Percentiles rank a stretch among this genome's conserved stretches.
These are phyloP conservation scores for Saguinus imperator DNA, from an alignment of 2,113 vertebrate species.

Conservation along the genomic window DNA sequence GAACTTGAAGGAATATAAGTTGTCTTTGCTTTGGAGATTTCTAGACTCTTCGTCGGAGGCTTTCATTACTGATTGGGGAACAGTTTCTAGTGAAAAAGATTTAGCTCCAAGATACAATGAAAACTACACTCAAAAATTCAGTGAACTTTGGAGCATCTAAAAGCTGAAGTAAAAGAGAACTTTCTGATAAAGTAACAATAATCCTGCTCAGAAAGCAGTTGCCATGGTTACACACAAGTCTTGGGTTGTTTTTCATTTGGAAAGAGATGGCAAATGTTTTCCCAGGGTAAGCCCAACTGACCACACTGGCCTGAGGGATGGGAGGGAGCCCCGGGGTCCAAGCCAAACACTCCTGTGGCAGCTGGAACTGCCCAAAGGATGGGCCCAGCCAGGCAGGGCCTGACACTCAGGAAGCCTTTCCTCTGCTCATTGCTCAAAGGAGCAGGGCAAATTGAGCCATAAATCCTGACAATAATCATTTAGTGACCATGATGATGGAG, in stretches of 20 bases:
- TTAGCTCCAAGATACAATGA: conserved; percentile 33
- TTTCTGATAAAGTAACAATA: conserved; percentile 62
- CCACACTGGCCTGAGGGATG: background rate
- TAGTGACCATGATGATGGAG: rapidly evolving
- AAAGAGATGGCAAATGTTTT: background rate
- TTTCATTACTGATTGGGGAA: background rate
- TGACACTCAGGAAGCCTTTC: background rate
- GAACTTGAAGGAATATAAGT: background rate
- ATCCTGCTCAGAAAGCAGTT: conserved; percentile 54
- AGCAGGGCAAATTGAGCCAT: background rate
- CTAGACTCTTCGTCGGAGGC: background rate
- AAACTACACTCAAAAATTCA: conserved; percentile 46
- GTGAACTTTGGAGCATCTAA: conserved; percentile 7
- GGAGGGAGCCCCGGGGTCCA: too few species aligned
- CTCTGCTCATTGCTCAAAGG: too few species aligned
- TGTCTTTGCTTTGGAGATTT: background rate
- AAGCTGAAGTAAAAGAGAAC: conserved; percentile 56
- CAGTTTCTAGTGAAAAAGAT: background rate
- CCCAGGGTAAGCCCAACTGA: background rate
- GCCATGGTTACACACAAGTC: conserved; percentile 64
- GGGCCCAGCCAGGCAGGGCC: background rate
- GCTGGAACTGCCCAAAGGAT: background rate
- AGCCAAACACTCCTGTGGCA: background rate
- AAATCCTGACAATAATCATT: rapidly evolving
- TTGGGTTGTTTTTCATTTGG: conserved; percentile 41